Conservation (phyloP, 2,888 invertebrate genomes). For the Melangyna quadrimaculata region DNA sequence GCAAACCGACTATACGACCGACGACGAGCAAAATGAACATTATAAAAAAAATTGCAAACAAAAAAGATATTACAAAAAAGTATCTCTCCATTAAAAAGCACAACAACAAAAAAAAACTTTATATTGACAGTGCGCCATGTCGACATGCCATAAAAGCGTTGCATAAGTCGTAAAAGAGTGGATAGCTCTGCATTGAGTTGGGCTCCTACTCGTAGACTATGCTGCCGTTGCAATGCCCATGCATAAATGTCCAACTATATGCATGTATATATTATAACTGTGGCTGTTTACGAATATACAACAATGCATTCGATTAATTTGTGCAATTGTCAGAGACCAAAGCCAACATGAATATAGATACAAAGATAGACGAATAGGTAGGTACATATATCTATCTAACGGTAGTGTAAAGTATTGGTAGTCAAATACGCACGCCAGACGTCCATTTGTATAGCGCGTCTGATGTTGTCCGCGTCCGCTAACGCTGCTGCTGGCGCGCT, state of each 20-base stretch:
- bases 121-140: constrained; percentile 55
- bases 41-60: constrained; percentile 9
- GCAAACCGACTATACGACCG: constrained; percentile 30
- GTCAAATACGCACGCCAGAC: constrained; percentile 57
- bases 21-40: constrained; percentile 27
- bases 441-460: constrained; percentile 19
- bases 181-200: constrained; percentile 27
- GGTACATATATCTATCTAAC: not conserved
- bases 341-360: constrained; percentile 48
- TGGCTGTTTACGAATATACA: not conserved
- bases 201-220: constrained; percentile 18
- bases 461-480: not conserved
- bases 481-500: constrained; percentile 14
- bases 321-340: constrained; percentile 64
- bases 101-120: not conserved
- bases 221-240: not conserved
- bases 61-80: not conserved
- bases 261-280: not conserved
- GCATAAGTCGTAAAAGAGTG: constrained; percentile 59
- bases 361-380: constrained; percentile 4
- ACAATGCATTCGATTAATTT: constrained; percentile 69
- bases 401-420: not conserved
- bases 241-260: not conserved
- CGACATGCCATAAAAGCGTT: constrained; percentile 59
- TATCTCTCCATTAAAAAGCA: not conserved